Percentiles rank a stretch among this genome's conserved stretches.
phyloP scores from a whole-genome alignment of 2,797 vertebrate genomes.

The Tauraco hartlaubi region DNA sequence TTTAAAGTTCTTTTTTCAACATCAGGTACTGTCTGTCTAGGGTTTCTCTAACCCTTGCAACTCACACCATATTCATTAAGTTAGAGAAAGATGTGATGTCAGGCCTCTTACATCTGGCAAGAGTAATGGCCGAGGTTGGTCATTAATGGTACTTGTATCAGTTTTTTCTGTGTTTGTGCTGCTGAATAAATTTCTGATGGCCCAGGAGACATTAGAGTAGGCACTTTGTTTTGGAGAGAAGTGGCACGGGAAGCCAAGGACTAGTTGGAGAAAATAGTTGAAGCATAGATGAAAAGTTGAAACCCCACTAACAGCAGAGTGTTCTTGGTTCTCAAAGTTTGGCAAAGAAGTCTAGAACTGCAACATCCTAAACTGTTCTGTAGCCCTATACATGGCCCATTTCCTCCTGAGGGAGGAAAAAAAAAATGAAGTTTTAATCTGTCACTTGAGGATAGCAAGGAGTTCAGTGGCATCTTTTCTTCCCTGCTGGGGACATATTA shows the following conservation, averaged over 20 bases:
- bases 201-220: not conserved
- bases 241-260: not conserved
- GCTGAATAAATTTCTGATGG: not conserved
- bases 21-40: not conserved
- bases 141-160: not conserved
- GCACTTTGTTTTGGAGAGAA: not conserved
- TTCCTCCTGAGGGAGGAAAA: not conserved
- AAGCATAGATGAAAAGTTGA: not conserved
- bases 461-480: conserved; percentile 1
- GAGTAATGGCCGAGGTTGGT: not conserved
- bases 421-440: not conserved
- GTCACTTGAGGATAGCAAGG: not conserved
- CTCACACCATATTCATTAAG: not conserved
- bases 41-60: not conserved
- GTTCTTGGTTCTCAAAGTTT: not conserved
- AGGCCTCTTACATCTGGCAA: not conserved
- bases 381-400: not conserved
- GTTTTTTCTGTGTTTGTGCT: not conserved
- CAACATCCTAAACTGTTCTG: not conserved
- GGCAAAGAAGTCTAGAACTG: not conserved
- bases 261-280: not conserved
- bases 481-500: not conserved
- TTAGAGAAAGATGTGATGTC: not conserved
- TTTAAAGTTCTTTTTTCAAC: not conserved
- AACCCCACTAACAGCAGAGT: not conserved